These are phyloP conservation scores for Nematostella vectensis DNA, from an alignment of 92 coral and sea anemone genomes.

Conservation along the genomic window DNA sequence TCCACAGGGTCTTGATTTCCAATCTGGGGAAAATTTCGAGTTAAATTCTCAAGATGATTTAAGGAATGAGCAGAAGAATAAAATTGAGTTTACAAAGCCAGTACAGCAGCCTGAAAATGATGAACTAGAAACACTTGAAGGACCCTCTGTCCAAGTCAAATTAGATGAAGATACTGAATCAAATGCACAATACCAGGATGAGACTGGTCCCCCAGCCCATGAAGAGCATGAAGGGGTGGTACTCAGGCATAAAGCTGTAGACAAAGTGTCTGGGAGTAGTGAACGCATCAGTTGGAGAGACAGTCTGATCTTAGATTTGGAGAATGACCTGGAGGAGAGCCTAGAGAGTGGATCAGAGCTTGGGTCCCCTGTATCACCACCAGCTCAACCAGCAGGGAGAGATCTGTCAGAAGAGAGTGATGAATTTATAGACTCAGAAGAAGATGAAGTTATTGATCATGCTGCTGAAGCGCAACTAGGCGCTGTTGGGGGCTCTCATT, in stretches of 20 bases:
- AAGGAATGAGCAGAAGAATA: too few relatives aligned
- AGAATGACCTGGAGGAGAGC: constrained; percentile 65
- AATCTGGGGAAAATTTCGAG: too few relatives aligned
- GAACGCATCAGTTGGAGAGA: constrained; percentile 58
- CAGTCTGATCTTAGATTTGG: constrained; percentile 77
- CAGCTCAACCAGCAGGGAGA: constrained; percentile 14
- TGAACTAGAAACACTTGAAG: neutral
- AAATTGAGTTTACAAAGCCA: too few relatives aligned
- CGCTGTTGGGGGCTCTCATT: constrained; percentile 60
- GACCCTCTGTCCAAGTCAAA: neutral
- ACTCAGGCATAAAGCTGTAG: constrained; percentile 2
- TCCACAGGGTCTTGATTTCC: too few relatives aligned
- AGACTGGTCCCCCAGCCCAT: constrained; percentile 9
- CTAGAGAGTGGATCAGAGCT: constrained; percentile 40
- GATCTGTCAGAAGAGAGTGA: constrained; percentile 43
- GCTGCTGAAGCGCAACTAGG: constrained; percentile 72
- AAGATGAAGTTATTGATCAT: constrained; percentile 73
- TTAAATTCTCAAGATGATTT: too few relatives aligned
- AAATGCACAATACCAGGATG: neutral
- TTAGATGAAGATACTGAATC: neutral
- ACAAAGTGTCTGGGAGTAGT: constrained; percentile 8
- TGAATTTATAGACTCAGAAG: constrained; percentile 69
- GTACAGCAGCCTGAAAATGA: neutral
- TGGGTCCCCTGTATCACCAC: constrained; percentile 20
- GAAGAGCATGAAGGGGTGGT: constrained; percentile 1